phyloP scores from a whole-genome alignment of 2,113 vertebrate genomes.

The Pseudolaguvia tuberculata region DNA sequence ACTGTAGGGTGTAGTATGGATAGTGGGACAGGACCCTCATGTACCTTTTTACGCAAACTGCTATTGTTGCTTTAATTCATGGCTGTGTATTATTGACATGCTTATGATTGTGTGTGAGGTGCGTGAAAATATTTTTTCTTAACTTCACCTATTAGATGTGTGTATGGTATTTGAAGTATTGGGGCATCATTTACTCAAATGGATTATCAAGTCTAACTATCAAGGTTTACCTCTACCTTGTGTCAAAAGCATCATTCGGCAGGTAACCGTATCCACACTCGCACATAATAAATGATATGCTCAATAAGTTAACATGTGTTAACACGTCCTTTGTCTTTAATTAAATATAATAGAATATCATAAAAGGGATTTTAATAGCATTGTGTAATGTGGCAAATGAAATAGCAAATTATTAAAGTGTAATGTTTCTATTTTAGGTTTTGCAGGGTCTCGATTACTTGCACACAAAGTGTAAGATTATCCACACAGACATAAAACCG shows the following conservation, averaged over 20 bases:
- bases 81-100: background rate
- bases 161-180: constrained; percentile 99
- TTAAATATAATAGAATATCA: background rate
- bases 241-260: constrained; percentile 92
- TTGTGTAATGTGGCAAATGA: background rate
- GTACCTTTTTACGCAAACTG: background rate
- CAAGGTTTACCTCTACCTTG: constrained; percentile 91
- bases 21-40: no score
- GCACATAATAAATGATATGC: background rate
- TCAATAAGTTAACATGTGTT: background rate
- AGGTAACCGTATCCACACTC: constrained; percentile 64
- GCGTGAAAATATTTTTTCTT: constrained; percentile 61
- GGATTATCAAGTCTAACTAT: constrained; percentile 99
- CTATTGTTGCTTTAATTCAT: background rate
- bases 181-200: constrained; percentile 95
- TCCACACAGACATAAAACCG: constrained; percentile 97
- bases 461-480: constrained; percentile 94
- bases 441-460: constrained; percentile 94
- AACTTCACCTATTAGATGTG: constrained; percentile 77
- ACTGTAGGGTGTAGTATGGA: no score
- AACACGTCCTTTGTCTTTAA: constrained; percentile 1
- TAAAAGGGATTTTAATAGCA: background rate
- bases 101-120: background rate
- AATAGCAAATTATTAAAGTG: background rate
- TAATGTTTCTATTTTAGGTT: constrained; percentile 68